A percentile compares a stretch with the other conserved stretches of the same genome.
Evolutionary conservation across 2,797 vertebrate species (phyloP).

Genomic region (Mus minutoides): DNA sequence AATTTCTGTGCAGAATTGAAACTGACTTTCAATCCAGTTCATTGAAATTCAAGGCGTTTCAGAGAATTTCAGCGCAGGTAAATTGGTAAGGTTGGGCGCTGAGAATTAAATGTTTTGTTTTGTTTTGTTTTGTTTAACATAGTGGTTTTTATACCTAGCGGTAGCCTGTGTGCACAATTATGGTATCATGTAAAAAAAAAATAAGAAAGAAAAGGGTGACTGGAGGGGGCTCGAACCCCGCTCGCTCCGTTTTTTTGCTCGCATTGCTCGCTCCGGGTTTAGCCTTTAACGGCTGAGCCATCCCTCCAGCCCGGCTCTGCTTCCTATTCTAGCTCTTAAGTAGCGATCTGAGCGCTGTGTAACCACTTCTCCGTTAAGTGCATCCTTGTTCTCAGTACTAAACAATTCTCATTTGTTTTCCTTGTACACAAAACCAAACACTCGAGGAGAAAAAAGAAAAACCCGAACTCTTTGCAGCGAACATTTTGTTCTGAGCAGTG

Average conservation of each 20-base stretch:
- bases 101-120: neutral
- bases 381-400: accelerated
- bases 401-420: neutral
- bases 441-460: neutral
- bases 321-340: neutral
- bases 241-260: no score
- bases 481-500: neutral
- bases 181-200: neutral
- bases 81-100: no score
- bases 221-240: no score
- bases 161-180: no score
- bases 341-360: neutral
- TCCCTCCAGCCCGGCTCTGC: accelerated
- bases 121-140: neutral
- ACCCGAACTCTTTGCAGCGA: no score
- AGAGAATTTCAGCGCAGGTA: neutral
- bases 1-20: no score
- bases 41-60: no score
- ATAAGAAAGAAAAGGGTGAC: neutral
- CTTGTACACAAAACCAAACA: neutral
- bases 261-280: no score
- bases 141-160: neutral
- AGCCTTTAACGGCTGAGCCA: conserved; percentile 2
- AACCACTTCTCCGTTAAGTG: accelerated
- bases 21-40: neutral